phyloP scores from a whole-genome alignment of 2,888 invertebrate genomes.

The Habrosyne pyritoides region DNA sequence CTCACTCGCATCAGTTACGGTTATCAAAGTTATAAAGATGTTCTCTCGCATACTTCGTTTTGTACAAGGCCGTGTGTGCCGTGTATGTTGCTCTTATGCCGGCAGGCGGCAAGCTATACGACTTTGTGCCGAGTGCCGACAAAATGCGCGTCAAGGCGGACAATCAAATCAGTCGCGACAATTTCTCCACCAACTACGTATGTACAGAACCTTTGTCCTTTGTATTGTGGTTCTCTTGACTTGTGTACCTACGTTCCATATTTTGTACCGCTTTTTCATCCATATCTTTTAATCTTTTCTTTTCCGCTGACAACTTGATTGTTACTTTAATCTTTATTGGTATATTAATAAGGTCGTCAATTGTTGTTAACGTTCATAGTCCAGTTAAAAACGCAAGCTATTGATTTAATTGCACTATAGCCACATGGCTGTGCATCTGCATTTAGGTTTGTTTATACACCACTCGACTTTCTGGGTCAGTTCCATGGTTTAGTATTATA shows the following conservation, averaged over 20 bases:
- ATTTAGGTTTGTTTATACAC: conserved; percentile 48
- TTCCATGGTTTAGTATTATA: conserved; percentile 48
- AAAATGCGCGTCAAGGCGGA: conserved; percentile 66
- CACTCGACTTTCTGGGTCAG: conserved; percentile 61
- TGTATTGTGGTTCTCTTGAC: conserved; percentile 29
- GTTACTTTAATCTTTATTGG: neutral
- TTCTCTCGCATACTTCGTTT: conserved; percentile 32
- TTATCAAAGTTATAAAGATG: conserved; percentile 52
- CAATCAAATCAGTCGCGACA: conserved; percentile 72
- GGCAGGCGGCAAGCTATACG: conserved; percentile 3
- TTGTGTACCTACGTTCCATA: conserved; percentile 15
- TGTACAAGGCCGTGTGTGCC: conserved; percentile 25
- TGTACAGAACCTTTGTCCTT: conserved; percentile 43
- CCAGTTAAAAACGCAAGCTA: neutral
- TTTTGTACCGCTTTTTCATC: conserved; percentile 6
- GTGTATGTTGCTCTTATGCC: conserved; percentile 18
- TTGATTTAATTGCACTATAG: conserved; percentile 21
- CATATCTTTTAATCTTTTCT: conserved; percentile 2
- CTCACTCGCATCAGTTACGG: conserved; percentile 50
- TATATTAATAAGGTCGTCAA: neutral
- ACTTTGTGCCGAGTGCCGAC: conserved; percentile 46
- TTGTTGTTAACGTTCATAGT: neutral
- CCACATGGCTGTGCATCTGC: conserved; percentile 59
- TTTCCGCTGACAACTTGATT: conserved; percentile 2
- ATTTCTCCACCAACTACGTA: conserved; percentile 52